Base-by-base conservation (phyloP, 2,113 vertebrate genomes). In the Pachyramphus minor region DNA sequence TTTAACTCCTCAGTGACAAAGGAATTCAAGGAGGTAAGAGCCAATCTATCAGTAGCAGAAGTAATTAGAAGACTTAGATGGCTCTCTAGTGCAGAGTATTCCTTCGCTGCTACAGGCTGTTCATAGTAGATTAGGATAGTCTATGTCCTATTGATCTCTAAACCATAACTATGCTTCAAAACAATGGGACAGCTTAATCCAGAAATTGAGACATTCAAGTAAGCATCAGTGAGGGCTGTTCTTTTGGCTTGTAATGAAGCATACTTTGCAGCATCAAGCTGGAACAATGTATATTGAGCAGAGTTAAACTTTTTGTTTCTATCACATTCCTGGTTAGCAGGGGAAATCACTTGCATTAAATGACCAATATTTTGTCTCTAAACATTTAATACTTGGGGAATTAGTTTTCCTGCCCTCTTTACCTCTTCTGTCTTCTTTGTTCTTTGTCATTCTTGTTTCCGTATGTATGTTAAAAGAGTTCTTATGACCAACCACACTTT, bases 21-120 rank as follows among this genome's bases (percentile, higher is more conserved):
- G 97, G 97, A 96, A 98, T 98, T 89, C 84, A 95, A 97, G 95
- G 97, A 97, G 94, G 97, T 96, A 96, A 97, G 97, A 98, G 97
- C 97, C 95, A 97, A 98, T 98, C 98, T 98, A 98, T 98, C 97
- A 97, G 97, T 96, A 97, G 96, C 97, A 1, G 62, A 97, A 97
- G 98, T 98, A 98, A 98, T 98, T 98, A 98, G 97, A 98, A 97
- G 97, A 98, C 96, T 96, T 96, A 97, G 97, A 97, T 98, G 95
- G 96, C 97, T 97, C 97, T 98, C 96, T 97, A 96, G 94, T 87
- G 93, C 89, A 58, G 87, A 97, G 97, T 97, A 97, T 97, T 96
- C 95, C 95, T 97, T 96, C 66, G 45, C 72, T 3, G 58, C 83
- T 86, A 77, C 90, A 92, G 97, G 93, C 96, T 97, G 95, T 97